Base-by-base conservation (phyloP, 1,140 invertebrate species). In the Drosophila bocki region DNA sequence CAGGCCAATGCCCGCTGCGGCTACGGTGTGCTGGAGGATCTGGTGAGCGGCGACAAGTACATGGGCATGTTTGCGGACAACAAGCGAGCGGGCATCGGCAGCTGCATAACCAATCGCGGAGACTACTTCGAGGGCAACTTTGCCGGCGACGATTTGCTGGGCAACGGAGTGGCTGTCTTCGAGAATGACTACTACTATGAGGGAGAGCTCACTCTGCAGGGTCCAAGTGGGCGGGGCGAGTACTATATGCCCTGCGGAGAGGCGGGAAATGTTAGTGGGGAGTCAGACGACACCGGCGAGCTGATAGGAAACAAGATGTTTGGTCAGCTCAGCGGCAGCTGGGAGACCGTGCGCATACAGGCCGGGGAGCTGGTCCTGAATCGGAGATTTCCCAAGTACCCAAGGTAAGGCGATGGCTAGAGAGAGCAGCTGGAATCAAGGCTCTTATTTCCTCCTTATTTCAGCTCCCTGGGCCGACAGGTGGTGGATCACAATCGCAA, bases 101-200 rank as follows among this genome's bases (percentile, higher is more conserved):
- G 97, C 33, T 96, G 98, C 53, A 97, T 98, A 3, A 98, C 97
- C 1, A 93, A 97, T 57, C 97, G 98, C 93, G 97, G 97, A 0
- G 96, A 97, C 93, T 98, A 98, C 93, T 98, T 97, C 82, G 97
- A 98, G 94, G 97, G 97, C 29, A 95, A 95, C 59, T 98, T 98
- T 91, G 94, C 94, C 59, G 95, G 96, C 81, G 96, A 97, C 91
- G 94, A 96, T 77, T 93, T 98, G 35, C 95, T 94, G 96, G 97
- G 97, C 35, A 95, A 95, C 85, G 97, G 97, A 13, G 94, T 98
- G 13, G 97, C 98, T 95, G 95, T 98, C 17, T 96, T 98, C 71
- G 97, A 98, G 92, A 97, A 98, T 90, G 96, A 96, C 45, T 97
- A 96, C 15, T 96, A 96, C 93, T 98, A 97, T 84, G 97, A 98